Evolutionary conservation across 2,113 vertebrate species (phyloP).

Genomic region (Chaetops frenatus): DNA sequence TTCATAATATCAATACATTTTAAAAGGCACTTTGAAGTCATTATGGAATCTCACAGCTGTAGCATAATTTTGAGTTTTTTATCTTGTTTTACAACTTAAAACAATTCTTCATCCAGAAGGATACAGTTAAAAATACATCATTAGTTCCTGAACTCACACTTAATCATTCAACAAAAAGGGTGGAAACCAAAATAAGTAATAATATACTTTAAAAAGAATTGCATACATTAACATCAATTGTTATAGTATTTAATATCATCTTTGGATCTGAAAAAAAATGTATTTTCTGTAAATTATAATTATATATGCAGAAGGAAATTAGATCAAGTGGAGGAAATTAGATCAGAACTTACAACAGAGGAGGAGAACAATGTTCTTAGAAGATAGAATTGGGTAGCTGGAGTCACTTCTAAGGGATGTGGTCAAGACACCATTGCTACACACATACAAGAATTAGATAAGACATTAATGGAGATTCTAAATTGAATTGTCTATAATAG

Average conservation of each 20-base stretch:
- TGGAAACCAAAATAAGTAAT: not conserved
- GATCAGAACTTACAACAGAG: not conserved
- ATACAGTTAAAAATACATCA: not conserved
- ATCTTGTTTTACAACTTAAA: slow-evolving; percentile 18
- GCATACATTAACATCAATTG: not conserved
- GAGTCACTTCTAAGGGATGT: not conserved
- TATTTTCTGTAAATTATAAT: not conserved
- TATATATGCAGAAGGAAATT: not conserved
- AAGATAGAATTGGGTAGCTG: not conserved
- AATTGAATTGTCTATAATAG: slow-evolving; percentile 12
- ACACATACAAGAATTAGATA: not conserved
- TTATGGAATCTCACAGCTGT: not conserved
- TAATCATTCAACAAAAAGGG: too few species aligned
- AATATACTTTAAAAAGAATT: not conserved
- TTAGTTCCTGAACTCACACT: slow-evolving; percentile 22
- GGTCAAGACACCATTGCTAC: not conserved
- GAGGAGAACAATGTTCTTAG: not conserved
- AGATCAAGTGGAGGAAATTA: not conserved
- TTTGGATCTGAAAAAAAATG: slow-evolving; percentile 3
- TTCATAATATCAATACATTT: not conserved
- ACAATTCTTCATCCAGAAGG: not conserved
- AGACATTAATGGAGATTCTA: not conserved
- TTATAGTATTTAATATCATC: not conserved
- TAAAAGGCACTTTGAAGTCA: not conserved
- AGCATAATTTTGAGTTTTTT: not conserved